A percentile compares a stretch with the other conserved stretches of the same genome.
phyloP scores from a whole-genome alignment of 2,888 invertebrate species.

The Polia nebulosa region DNA sequence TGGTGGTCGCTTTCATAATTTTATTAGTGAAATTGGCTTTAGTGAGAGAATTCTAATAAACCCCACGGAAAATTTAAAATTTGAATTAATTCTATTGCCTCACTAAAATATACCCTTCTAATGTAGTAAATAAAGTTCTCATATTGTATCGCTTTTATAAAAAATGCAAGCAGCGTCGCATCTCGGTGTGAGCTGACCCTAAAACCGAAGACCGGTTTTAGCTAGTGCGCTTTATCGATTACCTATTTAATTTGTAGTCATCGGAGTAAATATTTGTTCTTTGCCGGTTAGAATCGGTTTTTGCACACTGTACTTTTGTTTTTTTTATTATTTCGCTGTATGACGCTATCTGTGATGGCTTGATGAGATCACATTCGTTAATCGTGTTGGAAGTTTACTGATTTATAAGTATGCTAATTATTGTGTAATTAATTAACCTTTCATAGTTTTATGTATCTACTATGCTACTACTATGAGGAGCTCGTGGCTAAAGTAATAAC shows the following conservation, averaged over 20 bases:
- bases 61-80: too few relatives aligned
- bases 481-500: too few relatives aligned
- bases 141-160: too few relatives aligned
- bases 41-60: too few relatives aligned
- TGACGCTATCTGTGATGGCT: not conserved
- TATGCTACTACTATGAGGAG: too few relatives aligned
- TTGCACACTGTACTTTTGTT: slow-evolving; percentile 31
- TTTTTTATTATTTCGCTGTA: slow-evolving; percentile 9
- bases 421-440: not conserved
- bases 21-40: too few relatives aligned
- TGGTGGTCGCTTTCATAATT: too few relatives aligned
- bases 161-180: not conserved
- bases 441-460: not conserved
- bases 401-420: not conserved
- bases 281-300: slow-evolving; percentile 37
- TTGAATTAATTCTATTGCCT: too few relatives aligned
- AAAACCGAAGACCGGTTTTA: slow-evolving; percentile 42
- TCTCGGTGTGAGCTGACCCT: not conserved
- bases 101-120: too few relatives aligned
- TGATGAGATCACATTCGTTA: slow-evolving; percentile 10
- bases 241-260: slow-evolving; percentile 33
- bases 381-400: not conserved
- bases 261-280: slow-evolving; percentile 11
- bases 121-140: too few relatives aligned
- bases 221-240: slow-evolving; percentile 22